Evolutionary conservation across 2,888 invertebrate species (phyloP).

Genomic region (Dicyrtomina minuta): DNA sequence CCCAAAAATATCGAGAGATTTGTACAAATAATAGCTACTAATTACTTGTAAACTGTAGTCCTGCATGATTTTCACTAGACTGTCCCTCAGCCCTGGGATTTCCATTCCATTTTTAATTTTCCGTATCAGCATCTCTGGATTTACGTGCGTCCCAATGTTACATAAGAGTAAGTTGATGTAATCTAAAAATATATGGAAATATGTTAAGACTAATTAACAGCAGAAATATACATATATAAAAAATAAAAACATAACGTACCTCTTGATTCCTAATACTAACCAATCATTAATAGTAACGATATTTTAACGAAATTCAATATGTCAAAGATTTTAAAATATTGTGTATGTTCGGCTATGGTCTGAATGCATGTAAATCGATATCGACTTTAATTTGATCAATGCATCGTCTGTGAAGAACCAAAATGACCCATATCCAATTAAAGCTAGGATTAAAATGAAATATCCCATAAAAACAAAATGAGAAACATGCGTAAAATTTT

Average conservation of each 20-base stretch:
- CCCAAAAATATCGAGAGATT: neutral
- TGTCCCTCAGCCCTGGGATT: slow-evolving; percentile 85
- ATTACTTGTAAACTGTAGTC: slow-evolving; percentile 86
- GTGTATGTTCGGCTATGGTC: too few relatives aligned
- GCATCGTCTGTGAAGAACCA: too few relatives aligned
- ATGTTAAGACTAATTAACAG: too few relatives aligned
- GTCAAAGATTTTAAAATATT: too few relatives aligned
- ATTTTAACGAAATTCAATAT: neutral
- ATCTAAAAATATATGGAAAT: slow-evolving; percentile 60
- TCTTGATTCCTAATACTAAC: neutral
- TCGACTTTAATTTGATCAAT: too few relatives aligned
- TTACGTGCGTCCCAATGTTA: slow-evolving; percentile 80
- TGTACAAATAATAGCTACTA: slow-evolving; percentile 3
- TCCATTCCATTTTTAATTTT: slow-evolving; percentile 80
- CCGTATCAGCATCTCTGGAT: slow-evolving; percentile 82
- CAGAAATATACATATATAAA: neutral
- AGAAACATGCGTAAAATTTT: too few relatives aligned
- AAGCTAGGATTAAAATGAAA: too few relatives aligned
- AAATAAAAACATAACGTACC: neutral
- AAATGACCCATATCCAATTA: too few relatives aligned
- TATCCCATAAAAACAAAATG: too few relatives aligned
- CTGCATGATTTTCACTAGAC: slow-evolving; percentile 90
- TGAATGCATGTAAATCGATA: too few relatives aligned
- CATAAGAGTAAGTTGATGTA: slow-evolving; percentile 71
- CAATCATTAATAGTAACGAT: too few relatives aligned